Evolutionary conservation across 2,113 vertebrate genomes (phyloP).

Genomic region (Isurus oxyrinchus): DNA sequence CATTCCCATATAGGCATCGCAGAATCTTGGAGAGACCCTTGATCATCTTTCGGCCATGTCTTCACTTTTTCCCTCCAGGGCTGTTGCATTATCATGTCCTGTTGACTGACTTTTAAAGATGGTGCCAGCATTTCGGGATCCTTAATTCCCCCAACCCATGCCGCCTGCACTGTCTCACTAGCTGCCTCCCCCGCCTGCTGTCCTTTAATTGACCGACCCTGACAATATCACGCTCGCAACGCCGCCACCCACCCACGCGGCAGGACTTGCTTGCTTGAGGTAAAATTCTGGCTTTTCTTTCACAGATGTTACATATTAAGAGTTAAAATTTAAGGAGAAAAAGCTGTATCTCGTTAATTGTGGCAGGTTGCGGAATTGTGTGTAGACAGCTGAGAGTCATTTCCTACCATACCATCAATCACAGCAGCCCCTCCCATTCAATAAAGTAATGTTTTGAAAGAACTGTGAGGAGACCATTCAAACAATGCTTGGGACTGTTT

Average conservation of each 20-base stretch:
- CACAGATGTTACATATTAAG: slow-evolving; percentile 22
- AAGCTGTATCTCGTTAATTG: background rate
- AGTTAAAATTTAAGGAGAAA: slow-evolving; percentile 41
- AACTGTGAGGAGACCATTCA: slow-evolving; percentile 35
- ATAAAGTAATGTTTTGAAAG: slow-evolving; percentile 37
- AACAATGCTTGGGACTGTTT: slow-evolving; percentile 43
- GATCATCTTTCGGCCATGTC: background rate
- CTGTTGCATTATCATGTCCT: background rate
- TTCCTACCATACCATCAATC: slow-evolving; percentile 44
- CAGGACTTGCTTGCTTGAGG: background rate
- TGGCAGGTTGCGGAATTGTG: slow-evolving; percentile 37
- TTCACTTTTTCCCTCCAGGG: background rate
- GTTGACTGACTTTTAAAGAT: background rate
- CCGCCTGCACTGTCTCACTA: background rate
- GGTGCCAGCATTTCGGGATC: background rate
- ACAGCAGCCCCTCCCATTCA: slow-evolving; percentile 46
- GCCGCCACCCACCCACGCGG: background rate
- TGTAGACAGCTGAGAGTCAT: slow-evolving; percentile 49
- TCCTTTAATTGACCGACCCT: background rate
- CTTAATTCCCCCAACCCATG: background rate
- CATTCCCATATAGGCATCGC: too few relatives aligned
- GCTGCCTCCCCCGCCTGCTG: background rate
- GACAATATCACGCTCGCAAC: background rate
- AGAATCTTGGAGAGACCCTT: background rate
- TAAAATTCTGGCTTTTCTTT: background rate